phyloP scores from a whole-genome alignment of 2,888 invertebrate genomes.

The Nipponacmea schrenckii region DNA sequence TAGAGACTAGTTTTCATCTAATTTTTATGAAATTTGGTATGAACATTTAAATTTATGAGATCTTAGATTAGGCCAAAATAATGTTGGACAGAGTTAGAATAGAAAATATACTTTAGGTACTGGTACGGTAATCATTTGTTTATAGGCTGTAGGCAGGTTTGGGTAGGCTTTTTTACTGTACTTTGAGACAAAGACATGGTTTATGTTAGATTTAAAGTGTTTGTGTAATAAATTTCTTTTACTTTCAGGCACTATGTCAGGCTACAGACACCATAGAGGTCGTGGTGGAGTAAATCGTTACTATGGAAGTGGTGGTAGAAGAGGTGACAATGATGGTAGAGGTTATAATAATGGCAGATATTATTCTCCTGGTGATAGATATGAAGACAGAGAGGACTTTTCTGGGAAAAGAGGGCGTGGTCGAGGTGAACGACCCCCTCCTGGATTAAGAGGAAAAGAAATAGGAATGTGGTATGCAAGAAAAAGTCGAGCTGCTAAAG shows the following conservation, averaged over 20 bases:
- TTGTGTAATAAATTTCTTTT: too few species aligned
- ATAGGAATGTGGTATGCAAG: conserved; percentile 63
- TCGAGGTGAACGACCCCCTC: conserved; percentile 37
- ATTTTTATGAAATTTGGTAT: too few species aligned
- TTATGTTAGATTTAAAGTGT: too few species aligned
- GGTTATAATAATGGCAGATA: conserved; percentile 27
- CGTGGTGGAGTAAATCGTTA: conserved; percentile 9
- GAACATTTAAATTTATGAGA: too few species aligned
- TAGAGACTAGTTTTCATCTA: too few species aligned
- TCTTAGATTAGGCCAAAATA: too few species aligned
- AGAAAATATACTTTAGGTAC: too few species aligned
- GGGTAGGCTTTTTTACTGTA: too few species aligned
- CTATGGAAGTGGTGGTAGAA: not conserved
- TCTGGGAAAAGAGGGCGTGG: not conserved
- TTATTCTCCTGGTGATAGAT: conserved; percentile 30
- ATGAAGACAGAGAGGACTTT: not conserved
- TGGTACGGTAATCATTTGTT: too few species aligned
- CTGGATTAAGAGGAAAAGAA: conserved; percentile 53
- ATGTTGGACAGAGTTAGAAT: too few species aligned
- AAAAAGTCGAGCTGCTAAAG: conserved; percentile 36
- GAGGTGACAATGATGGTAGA: not conserved
- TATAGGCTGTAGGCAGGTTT: too few species aligned
- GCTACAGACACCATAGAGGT: conserved; percentile 8
- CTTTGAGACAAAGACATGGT: too few species aligned
- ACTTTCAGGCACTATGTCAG: not conserved